Conservation (phyloP, 2,888 invertebrate species). For the Catocala nupta region DNA sequence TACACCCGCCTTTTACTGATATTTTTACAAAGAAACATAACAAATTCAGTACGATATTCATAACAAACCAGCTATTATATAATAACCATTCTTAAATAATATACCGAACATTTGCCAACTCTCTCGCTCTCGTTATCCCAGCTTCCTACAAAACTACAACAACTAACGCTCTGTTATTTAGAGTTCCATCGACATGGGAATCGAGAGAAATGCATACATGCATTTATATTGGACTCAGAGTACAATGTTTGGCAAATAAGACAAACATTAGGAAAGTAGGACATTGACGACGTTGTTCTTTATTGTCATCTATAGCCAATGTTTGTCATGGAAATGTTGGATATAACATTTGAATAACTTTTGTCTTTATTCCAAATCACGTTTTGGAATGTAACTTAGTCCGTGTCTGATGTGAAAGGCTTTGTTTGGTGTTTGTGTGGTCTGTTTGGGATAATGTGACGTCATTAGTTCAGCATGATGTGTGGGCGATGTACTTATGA, state of each 20-base stretch:
- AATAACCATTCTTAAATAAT: too few species aligned
- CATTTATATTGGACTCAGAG: slow-evolving; percentile 4
- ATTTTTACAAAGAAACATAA: too few species aligned
- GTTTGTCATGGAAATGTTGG: not conserved
- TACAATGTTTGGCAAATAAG: slow-evolving; percentile 7
- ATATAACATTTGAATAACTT: slow-evolving; percentile 4
- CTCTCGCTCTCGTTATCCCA: not conserved
- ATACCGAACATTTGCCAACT: too few species aligned
- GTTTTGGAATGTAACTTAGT: slow-evolving; percentile 1
- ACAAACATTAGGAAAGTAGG: slow-evolving; percentile 2
- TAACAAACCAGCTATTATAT: too few species aligned
- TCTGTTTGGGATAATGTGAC: not conserved
- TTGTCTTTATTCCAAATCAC: slow-evolving; percentile 3
- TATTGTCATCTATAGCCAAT: not conserved
- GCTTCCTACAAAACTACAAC: slow-evolving; percentile 2
- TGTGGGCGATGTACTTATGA: not conserved
- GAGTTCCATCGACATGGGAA: slow-evolving; percentile 4
- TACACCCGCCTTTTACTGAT: too few species aligned
- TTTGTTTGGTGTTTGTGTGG: slow-evolving; percentile 4
- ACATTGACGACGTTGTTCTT: not conserved
- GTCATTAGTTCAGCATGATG: not conserved
- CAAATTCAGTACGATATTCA: too few species aligned
- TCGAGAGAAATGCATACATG: slow-evolving; percentile 6
- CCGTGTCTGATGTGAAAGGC: not conserved
- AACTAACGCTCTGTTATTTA: slow-evolving; percentile 2